These are phyloP conservation scores for Palaemon carinicauda DNA, from an alignment of 1,140 invertebrate species.

Conservation along the genomic window DNA sequence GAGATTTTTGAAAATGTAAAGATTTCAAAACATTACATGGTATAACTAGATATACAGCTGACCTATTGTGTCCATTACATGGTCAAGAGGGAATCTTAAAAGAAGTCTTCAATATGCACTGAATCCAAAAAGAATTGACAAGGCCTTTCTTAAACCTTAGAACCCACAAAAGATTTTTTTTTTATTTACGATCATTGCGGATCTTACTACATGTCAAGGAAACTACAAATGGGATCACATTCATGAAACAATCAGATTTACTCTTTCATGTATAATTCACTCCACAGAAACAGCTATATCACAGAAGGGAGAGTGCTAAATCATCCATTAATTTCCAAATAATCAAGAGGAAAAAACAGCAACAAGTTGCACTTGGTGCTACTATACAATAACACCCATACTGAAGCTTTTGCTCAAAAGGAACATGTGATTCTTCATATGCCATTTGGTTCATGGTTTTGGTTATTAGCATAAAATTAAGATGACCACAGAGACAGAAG, in stretches of 20 bases:
- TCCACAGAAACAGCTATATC: slow-evolving; percentile 41
- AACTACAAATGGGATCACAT: not conserved
- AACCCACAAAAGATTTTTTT: not conserved
- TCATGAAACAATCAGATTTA: not conserved
- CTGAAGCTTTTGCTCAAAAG: not conserved
- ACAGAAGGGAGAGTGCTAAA: slow-evolving; percentile 42
- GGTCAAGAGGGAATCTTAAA: not conserved
- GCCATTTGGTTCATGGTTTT: slow-evolving; percentile 18
- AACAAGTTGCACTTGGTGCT: too few species aligned
- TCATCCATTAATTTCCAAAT: not conserved
- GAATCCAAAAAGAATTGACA: not conserved
- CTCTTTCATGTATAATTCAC: not conserved
- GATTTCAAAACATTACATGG: too few species aligned
- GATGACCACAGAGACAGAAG: not conserved
- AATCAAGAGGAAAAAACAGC: not conserved
- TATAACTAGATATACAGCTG: too few species aligned
- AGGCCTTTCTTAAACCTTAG: not conserved
- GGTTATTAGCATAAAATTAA: not conserved
- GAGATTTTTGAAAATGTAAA: not conserved
- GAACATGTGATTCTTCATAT: slow-evolving; percentile 31
- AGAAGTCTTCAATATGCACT: not conserved
- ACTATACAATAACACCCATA: too few species aligned
- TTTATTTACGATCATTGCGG: too few species aligned
- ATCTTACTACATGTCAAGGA: slow-evolving; percentile 5
- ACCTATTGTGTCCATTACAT: too few species aligned